Percentiles rank a stretch among this genome's conserved stretches.
Evolutionary conservation across 2,797 vertebrate species (phyloP).

Genomic region (Smutsia temminckii): DNA sequence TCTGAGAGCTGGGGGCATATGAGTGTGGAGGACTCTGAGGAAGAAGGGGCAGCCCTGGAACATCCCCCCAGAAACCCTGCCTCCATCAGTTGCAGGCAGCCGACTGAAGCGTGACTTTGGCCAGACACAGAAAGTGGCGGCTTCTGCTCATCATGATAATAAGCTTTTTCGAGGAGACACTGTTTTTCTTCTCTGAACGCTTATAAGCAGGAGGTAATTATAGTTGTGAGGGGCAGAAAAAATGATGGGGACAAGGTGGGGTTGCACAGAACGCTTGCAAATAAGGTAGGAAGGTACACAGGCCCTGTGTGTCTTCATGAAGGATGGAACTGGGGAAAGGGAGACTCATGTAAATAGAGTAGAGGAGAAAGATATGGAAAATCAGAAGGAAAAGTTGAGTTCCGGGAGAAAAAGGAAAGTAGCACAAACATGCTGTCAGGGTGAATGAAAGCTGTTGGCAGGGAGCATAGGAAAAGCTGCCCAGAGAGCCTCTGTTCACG

Average conservation of each 20-base stretch:
- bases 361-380: background rate
- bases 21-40: background rate
- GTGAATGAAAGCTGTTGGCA: background rate
- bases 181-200: conserved; percentile 32
- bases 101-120: background rate
- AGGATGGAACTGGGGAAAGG: background rate
- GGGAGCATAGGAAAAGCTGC: background rate
- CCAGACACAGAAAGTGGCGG: conserved; percentile 24
- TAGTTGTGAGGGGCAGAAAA: background rate
- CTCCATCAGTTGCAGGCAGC: background rate
- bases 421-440: background rate
- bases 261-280: background rate
- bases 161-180: background rate
- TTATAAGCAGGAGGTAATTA: background rate
- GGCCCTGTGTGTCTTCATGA: background rate
- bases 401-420: background rate
- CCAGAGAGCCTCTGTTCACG: background rate
- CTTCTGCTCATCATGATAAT: conserved; percentile 8
- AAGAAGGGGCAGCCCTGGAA: background rate
- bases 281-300: background rate
- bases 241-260: background rate
- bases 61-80: background rate
- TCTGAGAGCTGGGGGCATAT: background rate
- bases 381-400: background rate
- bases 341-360: background rate